Evolutionary conservation across 2,797 vertebrate species (phyloP).

Genomic region (Brachyalestes nurse): DNA sequence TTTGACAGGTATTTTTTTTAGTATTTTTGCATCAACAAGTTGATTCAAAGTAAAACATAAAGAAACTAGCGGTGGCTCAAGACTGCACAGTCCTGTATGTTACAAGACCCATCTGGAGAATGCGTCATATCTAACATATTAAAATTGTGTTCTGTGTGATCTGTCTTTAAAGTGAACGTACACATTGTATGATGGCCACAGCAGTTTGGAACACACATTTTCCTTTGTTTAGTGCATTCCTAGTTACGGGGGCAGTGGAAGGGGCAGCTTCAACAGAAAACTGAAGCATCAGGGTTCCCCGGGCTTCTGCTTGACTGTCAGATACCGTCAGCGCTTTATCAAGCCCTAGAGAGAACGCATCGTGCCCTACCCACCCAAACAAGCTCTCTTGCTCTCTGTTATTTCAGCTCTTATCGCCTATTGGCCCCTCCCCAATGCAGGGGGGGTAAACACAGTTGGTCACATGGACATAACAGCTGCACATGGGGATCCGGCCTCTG

Average conservation of each 20-base stretch:
- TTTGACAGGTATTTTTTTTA: too few species aligned
- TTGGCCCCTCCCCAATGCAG: slow-evolving; percentile 10
- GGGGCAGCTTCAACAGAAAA: slow-evolving; percentile 30
- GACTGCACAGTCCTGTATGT: too few species aligned
- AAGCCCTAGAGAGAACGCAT: slow-evolving; percentile 44
- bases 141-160: neutral
- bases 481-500: neutral
- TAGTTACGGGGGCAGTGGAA: slow-evolving; percentile 15
- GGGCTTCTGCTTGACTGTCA: slow-evolving; percentile 21
- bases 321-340: slow-evolving; percentile 54
- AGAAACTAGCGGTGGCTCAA: too few species aligned
- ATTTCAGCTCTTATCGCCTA: slow-evolving; percentile 38
- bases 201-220: neutral
- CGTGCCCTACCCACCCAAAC: slow-evolving; percentile 39
- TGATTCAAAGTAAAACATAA: too few species aligned
- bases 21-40: too few species aligned
- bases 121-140: neutral
- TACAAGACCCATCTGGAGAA: neutral
- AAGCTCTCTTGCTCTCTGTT: slow-evolving; percentile 9
- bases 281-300: slow-evolving; percentile 41
- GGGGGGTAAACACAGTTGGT: slow-evolving; percentile 26
- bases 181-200: neutral
- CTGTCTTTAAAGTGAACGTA: neutral
- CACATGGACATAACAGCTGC: slow-evolving; percentile 28
- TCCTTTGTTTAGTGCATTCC: slow-evolving; percentile 16